phyloP scores from a whole-genome alignment of 2,797 vertebrate genomes.

The Sebastiscus albofasciatus region DNA sequence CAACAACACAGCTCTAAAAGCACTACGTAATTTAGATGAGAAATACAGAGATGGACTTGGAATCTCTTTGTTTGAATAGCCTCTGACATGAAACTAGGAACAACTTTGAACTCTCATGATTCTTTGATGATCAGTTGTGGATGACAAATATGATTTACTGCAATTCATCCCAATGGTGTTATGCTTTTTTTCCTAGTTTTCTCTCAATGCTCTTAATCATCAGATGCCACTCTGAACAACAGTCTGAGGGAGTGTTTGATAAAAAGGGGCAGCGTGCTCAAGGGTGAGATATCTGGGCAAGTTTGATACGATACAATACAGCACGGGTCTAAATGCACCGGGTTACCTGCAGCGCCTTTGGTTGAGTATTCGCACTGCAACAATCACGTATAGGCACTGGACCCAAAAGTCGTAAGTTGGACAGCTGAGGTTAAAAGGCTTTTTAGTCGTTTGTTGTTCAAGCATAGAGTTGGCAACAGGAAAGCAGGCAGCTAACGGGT shows the following conservation, averaged over 20 bases:
- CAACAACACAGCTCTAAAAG: background rate
- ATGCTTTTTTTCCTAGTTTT: background rate
- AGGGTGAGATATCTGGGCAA: constrained; percentile 5
- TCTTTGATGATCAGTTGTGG: background rate
- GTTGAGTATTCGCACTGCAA: background rate
- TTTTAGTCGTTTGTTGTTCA: constrained; percentile 41
- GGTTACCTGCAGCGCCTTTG: constrained; percentile 2
- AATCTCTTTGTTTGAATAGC: background rate
- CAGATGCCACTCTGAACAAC: background rate
- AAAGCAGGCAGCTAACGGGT: constrained; percentile 15
- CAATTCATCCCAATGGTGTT: background rate
- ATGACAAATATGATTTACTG: background rate
- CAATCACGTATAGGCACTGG: background rate
- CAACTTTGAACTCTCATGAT: background rate
- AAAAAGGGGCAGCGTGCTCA: background rate
- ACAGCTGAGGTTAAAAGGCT: constrained; percentile 50
- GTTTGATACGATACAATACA: background rate
- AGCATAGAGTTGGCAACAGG: constrained; percentile 26
- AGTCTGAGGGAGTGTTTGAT: background rate
- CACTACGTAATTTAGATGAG: background rate
- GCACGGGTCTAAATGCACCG: background rate
- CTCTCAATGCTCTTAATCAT: background rate
- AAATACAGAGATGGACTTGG: background rate
- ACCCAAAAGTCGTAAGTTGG: constrained; percentile 20
- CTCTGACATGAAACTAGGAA: background rate